Evolutionary conservation across 2,888 invertebrate genomes (phyloP).

Genomic region (Eupithecia dodoneata): DNA sequence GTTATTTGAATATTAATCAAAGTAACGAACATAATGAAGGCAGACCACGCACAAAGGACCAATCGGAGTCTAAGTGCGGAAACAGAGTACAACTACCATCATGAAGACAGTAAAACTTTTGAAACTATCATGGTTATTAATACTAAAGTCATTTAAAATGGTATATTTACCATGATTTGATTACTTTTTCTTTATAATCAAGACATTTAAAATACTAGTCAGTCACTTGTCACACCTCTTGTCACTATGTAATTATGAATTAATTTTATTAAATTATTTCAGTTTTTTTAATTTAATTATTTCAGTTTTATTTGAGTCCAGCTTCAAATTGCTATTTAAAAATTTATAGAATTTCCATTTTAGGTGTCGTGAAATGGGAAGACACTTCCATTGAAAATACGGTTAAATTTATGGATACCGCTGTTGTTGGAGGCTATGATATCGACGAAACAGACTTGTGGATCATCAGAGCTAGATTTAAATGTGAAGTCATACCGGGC

Average conservation of each 20-base stretch:
- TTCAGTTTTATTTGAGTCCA: neutral
- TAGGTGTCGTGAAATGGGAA: conserved; percentile 25
- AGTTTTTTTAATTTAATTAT: neutral
- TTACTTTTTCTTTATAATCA: neutral
- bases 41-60: too few species aligned
- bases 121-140: too few species aligned
- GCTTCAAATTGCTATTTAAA: neutral
- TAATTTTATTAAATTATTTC: neutral
- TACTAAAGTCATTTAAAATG: too few species aligned
- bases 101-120: too few species aligned
- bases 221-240: neutral
- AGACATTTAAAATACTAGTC: neutral
- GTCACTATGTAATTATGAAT: too few species aligned
- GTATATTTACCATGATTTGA: too few species aligned
- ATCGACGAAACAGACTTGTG: conserved; percentile 27
- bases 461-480: conserved; percentile 28
- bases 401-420: conserved; percentile 1
- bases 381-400: neutral
- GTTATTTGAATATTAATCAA: neutral
- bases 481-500: conserved; percentile 21
- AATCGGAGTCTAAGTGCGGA: too few species aligned
- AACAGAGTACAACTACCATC: too few species aligned
- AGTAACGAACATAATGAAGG: neutral
- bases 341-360: neutral
- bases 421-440: conserved; percentile 29